A percentile compares a stretch with the other conserved stretches of the same genome.
Conservation (phyloP, 2,888 invertebrate genomes). For the Sinotaia quadrata region DNA sequence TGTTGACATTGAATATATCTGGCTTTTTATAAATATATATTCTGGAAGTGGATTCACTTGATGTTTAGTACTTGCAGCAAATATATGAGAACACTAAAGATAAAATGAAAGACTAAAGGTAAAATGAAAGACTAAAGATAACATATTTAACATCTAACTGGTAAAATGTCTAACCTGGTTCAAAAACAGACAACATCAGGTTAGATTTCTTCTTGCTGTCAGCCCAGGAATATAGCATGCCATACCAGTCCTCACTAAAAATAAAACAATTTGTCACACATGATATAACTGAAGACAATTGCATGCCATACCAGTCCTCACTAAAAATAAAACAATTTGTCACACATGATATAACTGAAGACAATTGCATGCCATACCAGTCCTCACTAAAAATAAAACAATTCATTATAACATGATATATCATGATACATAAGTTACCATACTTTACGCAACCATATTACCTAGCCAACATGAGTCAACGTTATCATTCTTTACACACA, state of each 20-base stretch:
- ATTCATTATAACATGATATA: no score
- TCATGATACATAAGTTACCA: slow-evolving; percentile 97
- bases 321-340: slow-evolving; percentile 60
- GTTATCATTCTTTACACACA: no score
- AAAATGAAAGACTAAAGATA: neutral
- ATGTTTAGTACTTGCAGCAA: no score
- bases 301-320: slow-evolving; percentile 93
- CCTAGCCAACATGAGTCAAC: no score
- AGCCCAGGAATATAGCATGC: slow-evolving; percentile 94
- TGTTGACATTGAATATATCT: no score
- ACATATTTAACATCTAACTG: no score
- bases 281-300: slow-evolving; percentile 94
- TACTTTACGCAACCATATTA: no score
- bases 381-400: slow-evolving; percentile 76
- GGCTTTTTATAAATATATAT: no score
- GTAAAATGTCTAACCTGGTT: slow-evolving; percentile 80
- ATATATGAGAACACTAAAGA: no score
- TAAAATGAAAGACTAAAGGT: neutral
- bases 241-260: slow-evolving; percentile 86
- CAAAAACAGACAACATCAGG: slow-evolving; percentile 88
- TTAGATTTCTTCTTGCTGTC: slow-evolving; percentile 94
- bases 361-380: slow-evolving; percentile 95
- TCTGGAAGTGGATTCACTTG: no score
- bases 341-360: no score
- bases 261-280: no score